Base-by-base conservation (phyloP, 2,888 invertebrate genomes). In the Acutogordius australiensis region DNA sequence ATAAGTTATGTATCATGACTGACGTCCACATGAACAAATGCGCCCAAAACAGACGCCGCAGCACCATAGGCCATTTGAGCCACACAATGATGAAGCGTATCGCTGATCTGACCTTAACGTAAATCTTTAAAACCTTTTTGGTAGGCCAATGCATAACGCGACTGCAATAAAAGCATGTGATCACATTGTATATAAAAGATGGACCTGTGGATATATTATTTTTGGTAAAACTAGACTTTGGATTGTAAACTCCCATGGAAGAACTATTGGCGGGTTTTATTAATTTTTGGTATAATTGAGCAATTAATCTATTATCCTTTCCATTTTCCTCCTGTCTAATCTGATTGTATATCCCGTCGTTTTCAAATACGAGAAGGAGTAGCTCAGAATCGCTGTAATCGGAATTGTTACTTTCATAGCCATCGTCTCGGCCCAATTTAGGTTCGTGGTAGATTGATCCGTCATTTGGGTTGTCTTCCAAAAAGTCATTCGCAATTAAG, bases 401-500 rank as follows among this genome's bases (percentile, higher is more conserved):
- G 18, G 51, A 51, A 51, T 51, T 51, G 23, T 51, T 51, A 23
- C 51, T 51, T 51, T 51, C 51, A 51, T 51, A 51, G 4, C 51
- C 51, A 51, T 51, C 51, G 26, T 51, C 51, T n/a, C 23, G 18
- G 51, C 4, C 23, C 23, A 51, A 51, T 37, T 37, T 37, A 37
- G 8, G 8, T 37, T 37, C 8, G 8, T 37, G 37, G 18, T 13
- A 37, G n/a, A n/a, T n/a, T 13, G 44, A 37, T 37, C 44, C 44
- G n/a, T n/a, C n/a, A n/a, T n/a, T n/a, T n/a, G n/a, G n/a, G n/a
- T 37, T 37, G 8, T 8, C 8, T 37, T 37, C 44, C n/a, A 13
- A 8, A n/a, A 13, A 37, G 44, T 8, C 8, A 37, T 13, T 8
- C 8, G 44, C n/a, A 37, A 37, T 37, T 13, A n/a, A 37, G n/a